Base-by-base conservation (phyloP, 2,888 invertebrate genomes). In the Agriopis leucophaearia region DNA sequence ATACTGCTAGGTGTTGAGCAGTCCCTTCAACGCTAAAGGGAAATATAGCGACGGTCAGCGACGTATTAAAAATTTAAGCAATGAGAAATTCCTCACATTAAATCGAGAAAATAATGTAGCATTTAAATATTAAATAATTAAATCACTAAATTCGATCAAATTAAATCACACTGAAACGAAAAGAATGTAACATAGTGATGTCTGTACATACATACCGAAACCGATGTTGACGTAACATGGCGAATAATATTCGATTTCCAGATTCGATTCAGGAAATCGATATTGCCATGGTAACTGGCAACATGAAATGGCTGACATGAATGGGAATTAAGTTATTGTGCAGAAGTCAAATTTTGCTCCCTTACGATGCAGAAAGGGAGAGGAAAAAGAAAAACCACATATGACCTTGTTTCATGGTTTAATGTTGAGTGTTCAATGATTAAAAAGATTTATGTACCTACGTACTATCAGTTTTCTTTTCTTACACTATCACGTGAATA, bases 161-260 rank as follows among this genome's bases (percentile, higher is more conserved):
- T 16, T 16, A 40, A 54, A 40, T 38, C 54, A 44, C 45, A 45
- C 12, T 36, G 15, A 57, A 35, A 45, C 42, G 27, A 56, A 18
- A 27, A 27, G 6, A 15, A 15, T 57, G 45, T n/a, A 15, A 45
- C 35, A 45, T 57, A 57, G 57, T 57, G 57, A 35, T 57, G 57
- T 56, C 8, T 16, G 27, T 44, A 48, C 18, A 36, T 12, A 1
- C n/a, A n/a, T n/a, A n/a, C n/a, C n/a, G n/a, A n/a, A n/a, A n/a
- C 12, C 40, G 12, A 40, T 13, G 12, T 55, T 40, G 16, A 40
- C 16, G 27, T n/a, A 57, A 45, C 42, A 47, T 12, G 35, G 7
- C 57, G 55, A 56, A 8, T 56, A 57, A 7, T 35, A 35, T 47
- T 47, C 57, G 57, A 45, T 45, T 57, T 7, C 13, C 27, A 44